A percentile compares a stretch with the other conserved stretches of the same genome.
phyloP scores from a whole-genome alignment of 2,113 vertebrate genomes.

The Chloebia gouldiae region DNA sequence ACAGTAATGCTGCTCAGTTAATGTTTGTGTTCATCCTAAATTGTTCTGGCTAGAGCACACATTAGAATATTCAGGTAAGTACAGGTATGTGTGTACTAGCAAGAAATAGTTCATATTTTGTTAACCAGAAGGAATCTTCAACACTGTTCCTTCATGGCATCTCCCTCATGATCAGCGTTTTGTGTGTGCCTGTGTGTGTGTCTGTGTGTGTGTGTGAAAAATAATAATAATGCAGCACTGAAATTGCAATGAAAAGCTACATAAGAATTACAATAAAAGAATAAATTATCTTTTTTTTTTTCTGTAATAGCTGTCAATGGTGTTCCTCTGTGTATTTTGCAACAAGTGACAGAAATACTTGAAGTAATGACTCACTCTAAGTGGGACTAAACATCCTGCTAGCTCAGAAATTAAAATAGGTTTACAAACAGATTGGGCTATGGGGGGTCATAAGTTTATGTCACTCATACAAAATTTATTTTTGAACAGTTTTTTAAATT shows the following conservation, averaged over 20 bases:
- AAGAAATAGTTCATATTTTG: not conserved
- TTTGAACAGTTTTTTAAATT: not conserved
- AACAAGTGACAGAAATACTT: not conserved
- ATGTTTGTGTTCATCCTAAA: not conserved
- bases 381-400: not conserved
- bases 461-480: not conserved
- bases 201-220: not conserved
- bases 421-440: not conserved
- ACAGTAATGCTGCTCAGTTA: not conserved
- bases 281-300: not conserved
- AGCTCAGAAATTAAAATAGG: not conserved
- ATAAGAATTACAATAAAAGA: not conserved
- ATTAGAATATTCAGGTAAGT: not conserved
- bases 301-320: rapidly evolving
- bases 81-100: not conserved
- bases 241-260: not conserved
- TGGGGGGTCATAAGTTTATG: not conserved
- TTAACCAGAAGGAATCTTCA: not conserved
- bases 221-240: not conserved
- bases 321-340: not conserved
- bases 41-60: not conserved
- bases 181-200: not conserved
- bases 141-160: not conserved
- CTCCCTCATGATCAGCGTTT: not conserved
- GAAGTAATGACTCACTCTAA: not conserved